Base-by-base conservation (phyloP, 2,797 vertebrate genomes). In the Pelodytes ibericus region DNA sequence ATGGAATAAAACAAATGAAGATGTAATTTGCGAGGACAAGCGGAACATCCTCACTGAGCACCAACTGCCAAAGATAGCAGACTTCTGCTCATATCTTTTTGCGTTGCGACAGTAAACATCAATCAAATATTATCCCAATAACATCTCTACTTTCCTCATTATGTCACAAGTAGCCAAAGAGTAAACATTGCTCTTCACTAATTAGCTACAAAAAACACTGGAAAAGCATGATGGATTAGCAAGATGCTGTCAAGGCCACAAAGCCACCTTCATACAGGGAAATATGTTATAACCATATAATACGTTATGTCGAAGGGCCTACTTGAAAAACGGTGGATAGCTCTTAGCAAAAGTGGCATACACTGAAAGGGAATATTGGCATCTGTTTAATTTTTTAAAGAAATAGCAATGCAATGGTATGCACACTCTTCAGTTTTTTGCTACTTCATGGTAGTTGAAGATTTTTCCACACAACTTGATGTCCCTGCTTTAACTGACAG, bases 1-100 rank as follows among this genome's bases (percentile, higher is more conserved):
- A 87, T 69, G 76, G 82, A 82, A 84, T 83, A 86, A 87, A 87
- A 85, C 85, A 87, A 89, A 89, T 82, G 81, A 82, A 77, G 78
- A 65, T 82, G 77, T 86, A 86, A 84, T 86, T 83, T 5, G 16
- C 10, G 57, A 87, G 75, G 77, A 84, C 79, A 88, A 87, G 58
- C 31, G 81, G 84, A 87, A 80, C 63, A 86, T 76, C 11, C 65
- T 82, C 64, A 84, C 63, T 65, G 84, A 86, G 83, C 36, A 81
- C 22, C 81, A 86, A 82, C 69, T 86, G 83, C 77, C 82, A 87
- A 84, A 87, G 84, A 80, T 81, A 86, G 84, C 83, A 86, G 77
- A 83, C 77, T 85, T 81, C 75, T 80, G 71, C 47, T 86, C 80
- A 81, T 81, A 80, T 82, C 67, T 86, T 87, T 84, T 65, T 88